phyloP scores from a whole-genome alignment of 1,140 invertebrate genomes.

The Anoplolepis gracilipes region DNA sequence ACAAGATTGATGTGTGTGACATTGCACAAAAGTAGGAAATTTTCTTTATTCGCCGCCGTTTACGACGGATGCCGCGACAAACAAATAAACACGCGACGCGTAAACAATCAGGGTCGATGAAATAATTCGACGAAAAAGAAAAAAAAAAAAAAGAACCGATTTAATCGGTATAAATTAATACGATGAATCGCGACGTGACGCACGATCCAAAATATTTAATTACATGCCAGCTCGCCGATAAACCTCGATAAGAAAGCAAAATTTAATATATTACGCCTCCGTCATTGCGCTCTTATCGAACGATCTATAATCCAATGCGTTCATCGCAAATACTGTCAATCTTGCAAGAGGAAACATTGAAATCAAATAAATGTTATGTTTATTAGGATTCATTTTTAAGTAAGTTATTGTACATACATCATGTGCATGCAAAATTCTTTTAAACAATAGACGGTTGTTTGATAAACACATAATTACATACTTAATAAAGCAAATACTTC shows the following conservation, averaged over 20 bases:
- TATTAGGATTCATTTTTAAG: background rate
- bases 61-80: background rate
- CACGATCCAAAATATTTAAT: constrained; percentile 51
- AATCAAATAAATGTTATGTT: constrained; percentile 19
- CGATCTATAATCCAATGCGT: constrained; percentile 27
- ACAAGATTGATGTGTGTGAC: constrained; percentile 53
- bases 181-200: constrained; percentile 27
- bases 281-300: constrained; percentile 42
- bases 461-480: background rate
- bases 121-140: constrained; percentile 32
- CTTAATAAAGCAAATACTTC: no score
- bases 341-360: constrained; percentile 1
- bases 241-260: constrained; percentile 46
- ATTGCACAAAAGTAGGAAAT: constrained; percentile 19
- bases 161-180: constrained; percentile 1
- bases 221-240: constrained; percentile 30
- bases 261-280: constrained; percentile 50
- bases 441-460: background rate
- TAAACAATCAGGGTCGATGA: constrained; percentile 5
- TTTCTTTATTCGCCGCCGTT: constrained; percentile 10
- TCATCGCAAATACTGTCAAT: constrained; percentile 19
- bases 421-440: background rate
- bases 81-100: background rate
- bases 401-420: background rate
- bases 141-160: background rate